Percentiles rank a stretch among this genome's conserved stretches.
Evolutionary conservation across 1,140 invertebrate species (phyloP).

Genomic region (Saccostrea echinata): DNA sequence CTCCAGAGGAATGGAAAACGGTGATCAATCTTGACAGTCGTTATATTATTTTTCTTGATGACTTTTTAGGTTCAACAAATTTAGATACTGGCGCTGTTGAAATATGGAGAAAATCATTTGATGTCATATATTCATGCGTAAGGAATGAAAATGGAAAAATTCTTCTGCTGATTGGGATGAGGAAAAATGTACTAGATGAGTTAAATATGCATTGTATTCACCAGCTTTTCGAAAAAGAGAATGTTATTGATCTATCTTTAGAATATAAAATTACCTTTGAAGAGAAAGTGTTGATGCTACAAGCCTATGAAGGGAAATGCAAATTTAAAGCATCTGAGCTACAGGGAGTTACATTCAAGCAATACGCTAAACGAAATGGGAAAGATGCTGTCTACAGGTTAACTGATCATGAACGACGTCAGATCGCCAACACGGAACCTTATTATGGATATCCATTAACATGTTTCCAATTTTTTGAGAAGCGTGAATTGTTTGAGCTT

Average conservation of each 20-base stretch:
- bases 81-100: neutral
- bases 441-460: neutral
- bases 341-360: too few species aligned
- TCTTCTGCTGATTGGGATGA: neutral
- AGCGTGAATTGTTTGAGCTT: neutral
- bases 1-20: neutral
- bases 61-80: neutral
- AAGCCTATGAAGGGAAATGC: neutral
- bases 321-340: neutral
- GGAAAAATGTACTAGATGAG: neutral
- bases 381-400: too few species aligned
- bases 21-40: neutral
- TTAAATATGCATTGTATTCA: neutral
- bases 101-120: neutral
- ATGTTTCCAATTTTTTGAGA: neutral
- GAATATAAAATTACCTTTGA: neutral
- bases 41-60: neutral
- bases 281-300: neutral
- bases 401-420: neutral
- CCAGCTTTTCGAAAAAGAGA: neutral
- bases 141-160: neutral
- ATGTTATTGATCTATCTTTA: neutral
- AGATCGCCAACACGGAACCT: neutral
- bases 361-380: too few species aligned
- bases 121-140: neutral